Percentiles rank a stretch among this genome's conserved stretches.
Conservation (phyloP, 2,113 vertebrate species). For the Sisor rabdophorus region DNA sequence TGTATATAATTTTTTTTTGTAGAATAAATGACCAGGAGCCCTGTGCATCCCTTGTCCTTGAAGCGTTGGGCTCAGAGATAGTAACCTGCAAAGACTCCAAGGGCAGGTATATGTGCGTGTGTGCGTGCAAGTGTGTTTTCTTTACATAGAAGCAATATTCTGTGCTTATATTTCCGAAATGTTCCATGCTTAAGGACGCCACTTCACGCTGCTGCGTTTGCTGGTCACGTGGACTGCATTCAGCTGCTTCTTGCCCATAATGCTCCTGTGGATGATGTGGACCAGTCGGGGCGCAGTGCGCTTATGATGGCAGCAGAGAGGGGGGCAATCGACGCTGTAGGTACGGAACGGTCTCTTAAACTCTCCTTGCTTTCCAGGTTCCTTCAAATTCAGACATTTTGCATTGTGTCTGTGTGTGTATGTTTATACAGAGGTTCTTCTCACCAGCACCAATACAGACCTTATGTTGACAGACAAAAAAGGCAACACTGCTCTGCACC, state of each 20-base stretch:
- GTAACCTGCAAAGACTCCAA: constrained; percentile 83
- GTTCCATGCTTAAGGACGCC: constrained; percentile 70
- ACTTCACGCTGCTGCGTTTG: constrained; percentile 89
- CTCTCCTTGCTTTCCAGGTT: neutral
- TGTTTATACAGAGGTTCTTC: constrained; percentile 77
- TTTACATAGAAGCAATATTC: neutral
- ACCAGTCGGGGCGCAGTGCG: constrained; percentile 77
- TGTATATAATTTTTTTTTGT: constrained; percentile 3
- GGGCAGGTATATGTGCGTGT: constrained; percentile 72
- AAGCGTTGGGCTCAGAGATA: constrained; percentile 85
- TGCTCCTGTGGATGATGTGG: constrained; percentile 74
- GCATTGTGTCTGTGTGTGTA: neutral
- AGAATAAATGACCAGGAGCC: constrained; percentile 90
- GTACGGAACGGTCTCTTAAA: constrained; percentile 59
- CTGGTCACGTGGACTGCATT: constrained; percentile 83
- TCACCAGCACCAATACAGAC: constrained; percentile 75
- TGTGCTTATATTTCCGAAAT: neutral
- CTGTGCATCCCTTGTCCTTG: constrained; percentile 85
- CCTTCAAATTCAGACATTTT: neutral
- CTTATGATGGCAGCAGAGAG: constrained; percentile 87
- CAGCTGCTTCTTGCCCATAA: constrained; percentile 86
- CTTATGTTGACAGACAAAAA: constrained; percentile 81
- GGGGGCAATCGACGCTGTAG: constrained; percentile 75
- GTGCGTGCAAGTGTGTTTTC: neutral
- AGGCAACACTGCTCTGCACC: constrained; percentile 85